Evolutionary conservation across 2,113 vertebrate genomes (phyloP).

Genomic region (Daphoenositta chrysoptera): DNA sequence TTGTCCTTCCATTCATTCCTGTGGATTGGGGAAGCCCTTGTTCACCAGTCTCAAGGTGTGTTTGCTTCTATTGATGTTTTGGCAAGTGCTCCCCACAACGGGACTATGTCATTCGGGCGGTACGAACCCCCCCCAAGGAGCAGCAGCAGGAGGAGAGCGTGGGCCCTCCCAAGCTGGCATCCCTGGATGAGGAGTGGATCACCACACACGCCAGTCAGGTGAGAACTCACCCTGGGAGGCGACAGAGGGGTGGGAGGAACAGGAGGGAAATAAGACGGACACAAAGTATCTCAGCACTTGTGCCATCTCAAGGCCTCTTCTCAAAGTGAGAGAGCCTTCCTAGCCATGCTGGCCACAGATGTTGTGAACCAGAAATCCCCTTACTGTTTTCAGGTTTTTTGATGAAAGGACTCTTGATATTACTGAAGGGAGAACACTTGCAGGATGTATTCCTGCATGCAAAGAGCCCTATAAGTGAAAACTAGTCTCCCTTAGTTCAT

Average conservation of each 20-base stretch:
- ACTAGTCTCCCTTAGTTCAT: not conserved
- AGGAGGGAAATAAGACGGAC: not conserved
- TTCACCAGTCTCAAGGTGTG: not conserved
- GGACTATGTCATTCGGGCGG: constrained; percentile 85
- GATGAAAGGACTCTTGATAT: not conserved
- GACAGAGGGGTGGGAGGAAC: not conserved
- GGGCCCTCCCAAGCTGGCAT: constrained; percentile 2
- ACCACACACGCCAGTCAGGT: constrained; percentile 89
- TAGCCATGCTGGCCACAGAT: accelerated
- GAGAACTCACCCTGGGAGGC: not conserved
- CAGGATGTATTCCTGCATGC: not conserved
- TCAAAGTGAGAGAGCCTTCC: not conserved
- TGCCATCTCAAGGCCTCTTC: not conserved
- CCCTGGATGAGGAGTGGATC: constrained; percentile 83
- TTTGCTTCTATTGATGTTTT: not conserved
- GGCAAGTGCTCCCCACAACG: constrained; percentile 82
- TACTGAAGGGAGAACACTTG: not conserved
- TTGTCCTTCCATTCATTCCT: not conserved
- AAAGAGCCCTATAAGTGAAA: not conserved
- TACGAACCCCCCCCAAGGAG: constrained; percentile 81
- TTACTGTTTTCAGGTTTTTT: not conserved
- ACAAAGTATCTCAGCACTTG: not conserved
- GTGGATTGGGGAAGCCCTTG: not conserved
- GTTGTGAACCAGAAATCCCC: not conserved
- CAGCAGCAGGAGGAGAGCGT: constrained; percentile 40